Base-by-base conservation (phyloP, 1,140 invertebrate species). In the Heliconius hewitsoni region DNA sequence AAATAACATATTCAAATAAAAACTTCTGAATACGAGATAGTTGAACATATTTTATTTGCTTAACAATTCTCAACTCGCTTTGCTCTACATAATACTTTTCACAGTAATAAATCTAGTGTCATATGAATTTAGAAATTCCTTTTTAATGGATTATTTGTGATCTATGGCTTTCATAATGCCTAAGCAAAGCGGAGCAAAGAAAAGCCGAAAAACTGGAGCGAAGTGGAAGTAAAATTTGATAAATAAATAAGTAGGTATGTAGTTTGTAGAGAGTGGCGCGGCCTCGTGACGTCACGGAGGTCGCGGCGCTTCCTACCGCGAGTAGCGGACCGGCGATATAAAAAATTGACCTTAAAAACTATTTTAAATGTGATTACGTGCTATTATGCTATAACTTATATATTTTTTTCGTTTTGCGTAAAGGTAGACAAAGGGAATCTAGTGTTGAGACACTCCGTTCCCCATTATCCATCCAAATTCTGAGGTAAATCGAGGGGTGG, bases 221-320 rank as follows among this genome's bases (percentile, higher is more conserved):
- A 74, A 81, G 72, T 76, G 73, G 76, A 81, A 80, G 71, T 76
- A 50, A 79, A 84, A 74, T 85, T 81, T 82, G 73, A 81, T 86
- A 82, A 86, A 86, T 84, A 87, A 87, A 85, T 86, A 83, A 86
- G 83, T 72, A 86, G 82, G 79, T 76, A 82, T 80, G 81, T 82
- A 82, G 82, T 83, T 84, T 71, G 77, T 81, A 74, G 90, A 91
- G 91, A 91, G 91, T 86, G 88, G 88, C 78, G 83, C 83, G 90
- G 89, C 91, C 91, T 92, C 90, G 83, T 91, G 90, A 91, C 90
- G 91, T 90, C 90, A 91, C 87, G 76, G 85, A 90, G 90, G 90
- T 90, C 90, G 86, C 77, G 80, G 27, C 85, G 87, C 85, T 92
- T 92, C 89, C 89, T 89, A 87, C 82, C 75, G 74, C 76, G 73